These are phyloP conservation scores for Torymus tubicola DNA, from an alignment of 2,888 invertebrate genomes.

Conservation along the genomic window DNA sequence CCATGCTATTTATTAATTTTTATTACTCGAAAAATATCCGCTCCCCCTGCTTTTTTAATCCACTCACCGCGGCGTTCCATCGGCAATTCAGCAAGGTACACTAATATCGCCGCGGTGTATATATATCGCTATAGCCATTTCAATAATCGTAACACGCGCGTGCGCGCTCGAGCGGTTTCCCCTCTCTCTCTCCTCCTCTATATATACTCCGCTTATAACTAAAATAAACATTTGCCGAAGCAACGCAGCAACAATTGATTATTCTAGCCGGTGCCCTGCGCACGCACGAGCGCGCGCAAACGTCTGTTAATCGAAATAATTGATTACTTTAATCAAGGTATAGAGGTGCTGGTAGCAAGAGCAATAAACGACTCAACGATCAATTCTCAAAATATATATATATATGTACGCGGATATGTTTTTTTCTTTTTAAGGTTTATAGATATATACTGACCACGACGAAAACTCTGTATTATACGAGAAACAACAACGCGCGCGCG, in stretches of 20 bases:
- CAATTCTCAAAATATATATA: constrained; percentile 45
- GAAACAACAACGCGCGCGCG: too few species aligned
- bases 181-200: too few species aligned
- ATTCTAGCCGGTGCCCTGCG: background rate
- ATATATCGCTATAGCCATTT: background rate
- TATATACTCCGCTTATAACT: constrained; percentile 26
- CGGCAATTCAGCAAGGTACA: background rate
- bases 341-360: too few species aligned
- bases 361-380: constrained; percentile 1
- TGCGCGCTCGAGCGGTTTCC: background rate
- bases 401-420: background rate
- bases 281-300: constrained; percentile 15
- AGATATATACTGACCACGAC: too few species aligned
- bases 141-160: background rate
- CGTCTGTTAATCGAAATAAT: constrained; percentile 29
- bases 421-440: too few species aligned
- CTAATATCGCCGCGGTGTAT: background rate
- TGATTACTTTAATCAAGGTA: constrained; percentile 42
- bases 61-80: too few species aligned
- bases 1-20: constrained; percentile 45
- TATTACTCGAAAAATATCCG: background rate
- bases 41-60: too few species aligned
- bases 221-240: constrained; percentile 27
- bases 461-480: too few species aligned
- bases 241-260: background rate